Percentiles rank a stretch among this genome's conserved stretches.
Conservation (phyloP, 2,113 vertebrate species). For the Ptyas mucosa region DNA sequence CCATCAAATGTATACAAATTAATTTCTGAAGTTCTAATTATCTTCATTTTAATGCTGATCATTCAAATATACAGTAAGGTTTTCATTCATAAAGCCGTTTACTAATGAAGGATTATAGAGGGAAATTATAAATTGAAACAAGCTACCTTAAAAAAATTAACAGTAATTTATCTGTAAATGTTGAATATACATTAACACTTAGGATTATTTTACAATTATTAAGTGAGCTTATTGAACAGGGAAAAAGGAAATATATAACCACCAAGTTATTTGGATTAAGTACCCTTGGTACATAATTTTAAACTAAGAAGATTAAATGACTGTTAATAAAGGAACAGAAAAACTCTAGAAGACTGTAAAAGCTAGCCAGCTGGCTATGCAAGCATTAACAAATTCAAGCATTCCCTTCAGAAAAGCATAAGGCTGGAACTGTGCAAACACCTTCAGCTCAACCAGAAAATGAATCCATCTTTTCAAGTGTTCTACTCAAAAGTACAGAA, state of each 20-base stretch:
- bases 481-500: not conserved
- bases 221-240: not conserved
- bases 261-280: not conserved
- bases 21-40: not conserved
- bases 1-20: not conserved
- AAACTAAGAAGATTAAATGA: constrained; percentile 29
- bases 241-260: constrained; percentile 19
- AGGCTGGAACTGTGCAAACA: not conserved
- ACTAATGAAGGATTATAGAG: not conserved
- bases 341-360: constrained; percentile 16
- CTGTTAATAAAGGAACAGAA: not conserved
- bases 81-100: not conserved
- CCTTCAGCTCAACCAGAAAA: not conserved
- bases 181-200: not conserved
- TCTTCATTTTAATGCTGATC: not conserved
- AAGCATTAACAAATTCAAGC: constrained; percentile 4
- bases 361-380: not conserved
- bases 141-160: not conserved
- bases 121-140: not conserved
- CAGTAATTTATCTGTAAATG: not conserved
- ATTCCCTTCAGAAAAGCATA: not conserved
- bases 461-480: not conserved
- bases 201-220: not conserved
- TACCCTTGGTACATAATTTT: not conserved
- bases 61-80: not conserved